phyloP scores from a whole-genome alignment of 2,113 vertebrate species.

The Callaeas wilsoni region DNA sequence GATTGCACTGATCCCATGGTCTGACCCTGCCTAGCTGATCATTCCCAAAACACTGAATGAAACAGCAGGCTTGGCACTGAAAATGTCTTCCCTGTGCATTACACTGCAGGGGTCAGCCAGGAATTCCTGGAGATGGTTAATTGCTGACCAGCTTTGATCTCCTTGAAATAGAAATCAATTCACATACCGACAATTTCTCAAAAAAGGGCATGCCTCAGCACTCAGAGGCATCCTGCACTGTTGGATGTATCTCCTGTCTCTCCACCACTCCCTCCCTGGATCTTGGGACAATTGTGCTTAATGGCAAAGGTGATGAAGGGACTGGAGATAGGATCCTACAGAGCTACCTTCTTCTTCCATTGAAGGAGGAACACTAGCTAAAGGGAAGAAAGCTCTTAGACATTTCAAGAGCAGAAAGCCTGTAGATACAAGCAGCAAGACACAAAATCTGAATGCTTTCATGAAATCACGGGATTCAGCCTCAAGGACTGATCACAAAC shows the following conservation, averaged over 20 bases:
- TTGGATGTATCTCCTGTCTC: background rate
- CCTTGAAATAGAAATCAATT: slow-evolving; percentile 38
- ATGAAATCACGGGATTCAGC: background rate
- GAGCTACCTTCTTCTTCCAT: background rate
- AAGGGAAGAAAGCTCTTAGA: background rate
- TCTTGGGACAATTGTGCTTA: background rate
- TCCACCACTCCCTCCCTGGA: background rate
- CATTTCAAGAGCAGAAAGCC: background rate
- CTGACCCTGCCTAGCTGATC: background rate
- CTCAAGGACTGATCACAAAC: background rate
- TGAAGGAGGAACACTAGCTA: background rate
- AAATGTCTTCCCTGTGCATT: background rate
- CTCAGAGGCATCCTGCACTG: background rate
- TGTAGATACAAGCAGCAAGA: background rate
- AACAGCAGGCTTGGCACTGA: background rate
- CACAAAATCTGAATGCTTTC: background rate
- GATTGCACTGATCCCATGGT: background rate
- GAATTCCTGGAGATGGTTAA: slow-evolving; percentile 39
- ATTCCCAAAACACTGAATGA: background rate
- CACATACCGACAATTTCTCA: background rate
- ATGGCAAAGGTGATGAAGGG: background rate
- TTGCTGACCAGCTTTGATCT: slow-evolving; percentile 7
- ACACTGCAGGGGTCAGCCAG: background rate
- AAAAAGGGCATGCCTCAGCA: slow-evolving; percentile 6
- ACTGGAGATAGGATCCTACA: background rate